Conservation (phyloP, 2,888 invertebrate species). For the Pseudeuparius sepicola region DNA sequence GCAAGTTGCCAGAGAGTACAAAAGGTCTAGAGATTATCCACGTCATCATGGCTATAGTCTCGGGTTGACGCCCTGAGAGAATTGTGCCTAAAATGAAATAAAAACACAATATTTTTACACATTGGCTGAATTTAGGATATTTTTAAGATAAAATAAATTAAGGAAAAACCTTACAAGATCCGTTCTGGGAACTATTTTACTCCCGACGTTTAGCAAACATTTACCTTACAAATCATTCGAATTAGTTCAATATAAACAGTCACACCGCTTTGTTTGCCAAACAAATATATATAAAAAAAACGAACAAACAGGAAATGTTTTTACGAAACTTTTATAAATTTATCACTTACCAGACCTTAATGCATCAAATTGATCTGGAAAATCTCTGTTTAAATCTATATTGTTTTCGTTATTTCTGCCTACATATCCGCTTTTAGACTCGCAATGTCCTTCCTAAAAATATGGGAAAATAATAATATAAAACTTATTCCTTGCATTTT, state of each 20-base stretch:
- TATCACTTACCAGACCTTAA: conserved; percentile 29
- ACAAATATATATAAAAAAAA: too few species aligned
- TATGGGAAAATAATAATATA: conserved; percentile 15
- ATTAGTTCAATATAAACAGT: conserved; percentile 4
- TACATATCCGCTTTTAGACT: conserved; percentile 51
- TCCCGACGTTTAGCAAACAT: too few species aligned
- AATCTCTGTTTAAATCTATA: conserved; percentile 82
- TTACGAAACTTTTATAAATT: too few species aligned
- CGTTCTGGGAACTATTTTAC: too few species aligned
- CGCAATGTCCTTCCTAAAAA: conserved; percentile 69
- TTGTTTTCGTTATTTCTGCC: conserved; percentile 77
- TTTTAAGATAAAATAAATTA: too few species aligned
- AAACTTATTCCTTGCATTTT: too few species aligned
- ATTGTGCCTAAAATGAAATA: conserved; percentile 37
- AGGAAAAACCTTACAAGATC: too few species aligned
- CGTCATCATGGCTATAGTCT: conserved; percentile 78
- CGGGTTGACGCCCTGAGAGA: conserved; percentile 62
- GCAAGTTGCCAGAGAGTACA: conserved; percentile 87
- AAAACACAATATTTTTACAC: conserved; percentile 6
- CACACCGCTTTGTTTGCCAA: too few species aligned
- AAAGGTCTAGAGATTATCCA: conserved; percentile 85
- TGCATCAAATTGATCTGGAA: conserved; percentile 73
- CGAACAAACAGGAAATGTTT: too few species aligned
- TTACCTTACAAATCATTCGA: too few species aligned
- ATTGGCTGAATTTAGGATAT: too few species aligned